Evolutionary conservation across 1,140 invertebrate genomes (phyloP).

Genomic region (Potamilus streckersoni): DNA sequence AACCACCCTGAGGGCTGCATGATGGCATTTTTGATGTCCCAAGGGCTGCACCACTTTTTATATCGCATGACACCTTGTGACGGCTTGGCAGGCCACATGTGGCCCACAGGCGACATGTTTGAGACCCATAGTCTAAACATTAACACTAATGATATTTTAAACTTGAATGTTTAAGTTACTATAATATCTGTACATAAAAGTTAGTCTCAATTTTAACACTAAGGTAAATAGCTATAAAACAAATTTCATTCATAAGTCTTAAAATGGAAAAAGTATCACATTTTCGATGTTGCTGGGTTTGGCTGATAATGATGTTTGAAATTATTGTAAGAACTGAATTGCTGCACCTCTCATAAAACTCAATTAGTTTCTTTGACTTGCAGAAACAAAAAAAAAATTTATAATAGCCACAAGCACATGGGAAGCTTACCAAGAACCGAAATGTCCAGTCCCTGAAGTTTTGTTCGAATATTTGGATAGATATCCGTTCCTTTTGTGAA

Average conservation of each 20-base stretch:
- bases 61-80: no score
- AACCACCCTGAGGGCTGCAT: no score
- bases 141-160: no score
- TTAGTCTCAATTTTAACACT: no score
- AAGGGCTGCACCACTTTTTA: no score
- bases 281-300: neutral
- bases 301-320: neutral
- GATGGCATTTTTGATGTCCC: no score
- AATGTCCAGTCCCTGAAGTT: conserved; percentile 84
- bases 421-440: conserved; percentile 77
- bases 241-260: neutral
- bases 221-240: neutral
- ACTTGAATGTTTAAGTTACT: no score
- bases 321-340: neutral
- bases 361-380: neutral
- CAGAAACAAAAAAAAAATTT: neutral
- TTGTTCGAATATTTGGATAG: conserved; percentile 81
- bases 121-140: no score
- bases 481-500: conserved; percentile 80
- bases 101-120: no score
- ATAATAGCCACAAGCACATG: neutral
- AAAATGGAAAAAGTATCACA: neutral
- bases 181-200: no score
- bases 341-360: neutral
- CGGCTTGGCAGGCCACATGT: no score